Conservation (phyloP, 2,113 vertebrate species). For the Melanocharis versteri region DNA sequence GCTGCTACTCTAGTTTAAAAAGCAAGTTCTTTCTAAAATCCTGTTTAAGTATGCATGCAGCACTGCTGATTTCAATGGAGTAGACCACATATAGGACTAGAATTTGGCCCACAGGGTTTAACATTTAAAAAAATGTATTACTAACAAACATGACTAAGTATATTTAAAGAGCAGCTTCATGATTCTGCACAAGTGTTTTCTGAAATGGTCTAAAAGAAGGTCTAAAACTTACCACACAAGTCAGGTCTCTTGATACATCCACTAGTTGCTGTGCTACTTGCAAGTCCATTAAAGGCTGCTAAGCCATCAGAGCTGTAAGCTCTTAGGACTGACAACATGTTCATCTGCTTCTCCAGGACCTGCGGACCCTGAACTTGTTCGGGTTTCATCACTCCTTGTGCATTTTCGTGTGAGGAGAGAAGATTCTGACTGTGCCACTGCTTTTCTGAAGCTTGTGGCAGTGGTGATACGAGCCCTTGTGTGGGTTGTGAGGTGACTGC, state of each 20-base stretch:
- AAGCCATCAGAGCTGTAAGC: constrained; percentile 95
- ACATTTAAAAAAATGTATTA: constrained; percentile 63
- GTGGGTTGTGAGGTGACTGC: constrained; percentile 61
- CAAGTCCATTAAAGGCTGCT: constrained; percentile 93
- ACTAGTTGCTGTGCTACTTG: constrained; percentile 80
- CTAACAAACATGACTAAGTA: constrained; percentile 61
- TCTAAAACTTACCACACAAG: constrained; percentile 92
- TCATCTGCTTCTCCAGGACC: constrained; percentile 91
- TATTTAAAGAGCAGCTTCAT: constrained; percentile 63
- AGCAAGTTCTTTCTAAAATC: constrained; percentile 56
- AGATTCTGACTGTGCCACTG: constrained; percentile 89
- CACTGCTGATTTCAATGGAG: constrained; percentile 61
- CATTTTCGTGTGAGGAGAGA: constrained; percentile 79
- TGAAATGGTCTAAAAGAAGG: constrained; percentile 74
- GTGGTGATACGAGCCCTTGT: constrained; percentile 71
- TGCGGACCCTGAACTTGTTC: constrained; percentile 81
- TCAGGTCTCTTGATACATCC: constrained; percentile 95
- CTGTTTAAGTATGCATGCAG: constrained; percentile 57
- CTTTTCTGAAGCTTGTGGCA: constrained; percentile 81
- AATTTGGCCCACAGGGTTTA: constrained; percentile 59
- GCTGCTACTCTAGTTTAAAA: constrained; percentile 48
- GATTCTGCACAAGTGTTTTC: constrained; percentile 63
- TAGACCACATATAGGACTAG: constrained; percentile 58
- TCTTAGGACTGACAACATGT: constrained; percentile 96
- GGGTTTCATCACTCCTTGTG: constrained; percentile 82